Conservation (phyloP, 2,888 invertebrate species). For the Brachycybe producta region DNA sequence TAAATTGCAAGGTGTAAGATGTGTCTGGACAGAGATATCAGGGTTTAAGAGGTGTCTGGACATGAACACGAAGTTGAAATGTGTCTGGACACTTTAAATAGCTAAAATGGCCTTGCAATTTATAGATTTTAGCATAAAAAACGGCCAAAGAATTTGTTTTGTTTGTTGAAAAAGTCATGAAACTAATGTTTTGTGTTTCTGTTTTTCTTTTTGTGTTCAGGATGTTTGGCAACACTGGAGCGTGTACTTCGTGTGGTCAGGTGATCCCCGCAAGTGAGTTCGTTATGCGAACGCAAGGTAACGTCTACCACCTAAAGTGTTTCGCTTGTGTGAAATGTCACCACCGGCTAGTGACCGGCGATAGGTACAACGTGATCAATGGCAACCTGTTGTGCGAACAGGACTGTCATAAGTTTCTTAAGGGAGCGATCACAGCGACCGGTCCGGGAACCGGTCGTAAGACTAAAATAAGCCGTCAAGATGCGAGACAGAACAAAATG, state of each 20-base stretch:
- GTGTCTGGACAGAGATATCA: too few relatives aligned
- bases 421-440: conserved; percentile 31
- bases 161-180: not conserved
- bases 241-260: conserved; percentile 82
- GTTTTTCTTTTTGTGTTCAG: conserved; percentile 41
- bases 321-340: conserved; percentile 90
- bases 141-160: too few relatives aligned
- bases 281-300: conserved; percentile 68
- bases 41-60: too few relatives aligned
- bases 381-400: conserved; percentile 87
- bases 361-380: conserved; percentile 82
- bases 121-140: too few relatives aligned
- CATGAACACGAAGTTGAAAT: too few relatives aligned
- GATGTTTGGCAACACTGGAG: conserved; percentile 79
- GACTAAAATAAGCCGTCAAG: conserved; percentile 69
- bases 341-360: conserved; percentile 74
- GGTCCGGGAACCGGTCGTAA: conserved; percentile 42
- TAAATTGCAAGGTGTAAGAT: too few relatives aligned
- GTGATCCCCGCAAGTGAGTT: conserved; percentile 85
- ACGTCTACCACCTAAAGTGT: conserved; percentile 87
- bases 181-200: conserved; percentile 3
- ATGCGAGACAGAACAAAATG: conserved; percentile 20
- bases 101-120: too few relatives aligned
- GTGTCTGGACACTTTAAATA: too few relatives aligned
- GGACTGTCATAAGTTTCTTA: conserved; percentile 86